Evolutionary conservation across 2,797 vertebrate species (phyloP), one percentile per base, ranked within the genome.

Genomic region (Leptodactylus fallax): DNA sequence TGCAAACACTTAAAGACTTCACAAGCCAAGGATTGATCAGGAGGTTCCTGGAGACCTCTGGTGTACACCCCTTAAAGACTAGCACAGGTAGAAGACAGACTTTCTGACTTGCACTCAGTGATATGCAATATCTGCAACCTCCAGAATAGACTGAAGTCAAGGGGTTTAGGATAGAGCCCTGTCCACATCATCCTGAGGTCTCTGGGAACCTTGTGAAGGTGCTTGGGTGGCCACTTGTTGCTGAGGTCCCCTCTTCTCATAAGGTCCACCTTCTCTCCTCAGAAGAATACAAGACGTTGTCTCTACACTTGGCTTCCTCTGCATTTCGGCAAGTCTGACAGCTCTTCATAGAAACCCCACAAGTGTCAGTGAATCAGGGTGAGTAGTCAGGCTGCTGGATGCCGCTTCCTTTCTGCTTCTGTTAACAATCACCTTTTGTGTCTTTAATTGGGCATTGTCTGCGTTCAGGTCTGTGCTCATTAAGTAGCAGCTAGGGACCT

Each of bases 221-320:
- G 65, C 63, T 51, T 11, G 56, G 83, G 45, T 17, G 56, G 72
- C 12, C 86, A 79, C 87, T 56, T 84, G 87, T 88, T 84, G 80
- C 81, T 23, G 69, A 21, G 76, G 17, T 25, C 17, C 17, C 76
- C 63, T 71, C 19, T 19, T 79, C 21, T 27, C 9, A 27, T 53
- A 45, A 86, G 79, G 58, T 72, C 65, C 79, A 51, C 79, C 79
- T 81, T 53, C 56, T 45, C 77, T 78, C 72, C 60, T 36, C n/a
- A 71, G 63, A 71, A 79, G 60, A 76, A 79, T 27, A 51, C 61
- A 78, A 56, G 71, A 51, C 51, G 61, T n/a, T 79, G 47, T 61
- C 25, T 61, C 25, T 25, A 9, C 51, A 21, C 45, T 45, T n/a
- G 17, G 65, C 2, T 72, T 63, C 21, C 60, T 79, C 55, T 74